phyloP scores from a whole-genome alignment of 2,797 vertebrate genomes.

The Sebastes taczanowskii region DNA sequence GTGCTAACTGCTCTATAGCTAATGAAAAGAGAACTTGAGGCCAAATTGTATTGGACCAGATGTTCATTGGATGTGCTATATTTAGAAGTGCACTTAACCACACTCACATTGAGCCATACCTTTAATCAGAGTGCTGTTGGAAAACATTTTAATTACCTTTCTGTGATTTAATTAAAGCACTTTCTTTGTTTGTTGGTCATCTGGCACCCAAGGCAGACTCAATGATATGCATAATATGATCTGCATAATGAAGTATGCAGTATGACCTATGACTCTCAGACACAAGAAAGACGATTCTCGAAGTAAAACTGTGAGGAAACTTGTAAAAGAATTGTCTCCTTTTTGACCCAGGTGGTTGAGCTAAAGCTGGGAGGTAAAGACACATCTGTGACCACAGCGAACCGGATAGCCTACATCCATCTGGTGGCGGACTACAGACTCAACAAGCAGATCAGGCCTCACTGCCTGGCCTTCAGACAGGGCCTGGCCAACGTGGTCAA shows the following conservation, averaged over 20 bases:
- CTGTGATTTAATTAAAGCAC: slow-evolving; percentile 44
- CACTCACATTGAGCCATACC: slow-evolving; percentile 18
- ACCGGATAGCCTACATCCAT: slow-evolving; percentile 97
- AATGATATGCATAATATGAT: slow-evolving; percentile 23
- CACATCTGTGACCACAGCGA: slow-evolving; percentile 94
- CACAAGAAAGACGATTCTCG: not conserved
- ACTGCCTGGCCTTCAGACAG: slow-evolving; percentile 95
- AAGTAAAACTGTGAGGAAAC: not conserved
- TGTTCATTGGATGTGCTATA: slow-evolving; percentile 58
- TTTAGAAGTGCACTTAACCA: slow-evolving; percentile 55
- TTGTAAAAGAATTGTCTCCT: not conserved
- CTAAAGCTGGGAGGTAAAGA: slow-evolving; percentile 94
- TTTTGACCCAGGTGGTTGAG: slow-evolving; percentile 89
- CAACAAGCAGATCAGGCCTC: slow-evolving; percentile 95
- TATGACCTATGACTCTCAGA: not conserved
- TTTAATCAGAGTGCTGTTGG: slow-evolving; percentile 60
- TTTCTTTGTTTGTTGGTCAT: slow-evolving; percentile 31
- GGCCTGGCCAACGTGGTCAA: slow-evolving; percentile 96
- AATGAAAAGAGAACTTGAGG: slow-evolving; percentile 72
- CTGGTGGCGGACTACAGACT: slow-evolving; percentile 95
- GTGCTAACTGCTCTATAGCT: slow-evolving; percentile 74
- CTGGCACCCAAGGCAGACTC: not conserved
- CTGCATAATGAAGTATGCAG: slow-evolving; percentile 16
- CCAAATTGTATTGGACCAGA: slow-evolving; percentile 77
- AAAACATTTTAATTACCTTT: slow-evolving; percentile 56